Conservation (phyloP, 2,113 vertebrate genomes). For the Pygoscelis adeliae region DNA sequence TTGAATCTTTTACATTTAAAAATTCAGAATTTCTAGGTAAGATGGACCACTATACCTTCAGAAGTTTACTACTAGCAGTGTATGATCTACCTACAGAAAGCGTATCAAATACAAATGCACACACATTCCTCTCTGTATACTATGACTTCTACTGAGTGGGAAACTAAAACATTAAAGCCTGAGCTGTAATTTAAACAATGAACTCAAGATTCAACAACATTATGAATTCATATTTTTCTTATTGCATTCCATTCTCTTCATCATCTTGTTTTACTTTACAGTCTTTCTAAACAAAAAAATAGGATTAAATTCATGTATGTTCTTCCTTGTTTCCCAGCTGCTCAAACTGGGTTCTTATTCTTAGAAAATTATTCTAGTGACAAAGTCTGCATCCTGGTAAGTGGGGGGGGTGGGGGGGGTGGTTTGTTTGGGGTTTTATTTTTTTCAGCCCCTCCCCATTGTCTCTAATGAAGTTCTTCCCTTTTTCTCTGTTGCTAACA, state of each 20-base stretch:
- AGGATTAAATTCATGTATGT: background rate
- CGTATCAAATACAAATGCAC: background rate
- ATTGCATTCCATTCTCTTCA: background rate
- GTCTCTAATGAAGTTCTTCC: background rate
- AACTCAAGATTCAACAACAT: background rate
- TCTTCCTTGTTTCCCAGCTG: background rate
- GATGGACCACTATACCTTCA: background rate
- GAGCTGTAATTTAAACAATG: background rate
- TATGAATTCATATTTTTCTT: background rate
- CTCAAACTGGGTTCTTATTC: background rate
- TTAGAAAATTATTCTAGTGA: background rate
- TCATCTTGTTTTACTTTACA: background rate
- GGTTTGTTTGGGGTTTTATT: background rate
- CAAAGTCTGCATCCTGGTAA: background rate
- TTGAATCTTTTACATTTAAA: background rate
- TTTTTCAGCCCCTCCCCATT: background rate
- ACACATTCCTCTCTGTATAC: background rate
- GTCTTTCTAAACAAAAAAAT: background rate
- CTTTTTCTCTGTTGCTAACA: background rate
- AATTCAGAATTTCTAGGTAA: background rate
- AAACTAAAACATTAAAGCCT: background rate
- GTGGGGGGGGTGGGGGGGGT: no score
- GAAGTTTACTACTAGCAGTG: background rate
- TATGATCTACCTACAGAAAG: background rate
- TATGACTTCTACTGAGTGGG: background rate